Base-by-base conservation (phyloP, 2,797 vertebrate genomes). In the Chlorospingus semifuscus region DNA sequence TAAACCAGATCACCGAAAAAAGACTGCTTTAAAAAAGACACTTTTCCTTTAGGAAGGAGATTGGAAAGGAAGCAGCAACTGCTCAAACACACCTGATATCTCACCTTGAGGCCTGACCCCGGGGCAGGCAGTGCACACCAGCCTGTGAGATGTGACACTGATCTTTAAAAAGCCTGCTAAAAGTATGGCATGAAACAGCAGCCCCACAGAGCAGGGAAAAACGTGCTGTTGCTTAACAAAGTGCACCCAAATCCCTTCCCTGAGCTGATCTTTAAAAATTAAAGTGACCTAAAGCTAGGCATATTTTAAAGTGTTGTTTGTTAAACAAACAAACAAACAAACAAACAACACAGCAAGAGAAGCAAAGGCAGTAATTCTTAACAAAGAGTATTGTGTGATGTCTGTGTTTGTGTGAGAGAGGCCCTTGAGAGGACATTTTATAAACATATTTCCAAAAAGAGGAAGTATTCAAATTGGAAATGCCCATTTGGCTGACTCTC, bases 391-490 rank as follows among this genome's bases (percentile, higher is more conserved):
- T 27, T 32, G 39, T 55, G 50, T 46, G 55, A 77, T 78, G 63
- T 21, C 57, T 70, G 36, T 17, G 30, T 75, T 89, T 82, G 44
- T 61, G 32, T 0, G 0, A 49, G 61, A 59, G 88, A 68, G 46
- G 74, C 83, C 70, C 49, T 50, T 70, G 56, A 13, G 61, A 89
- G 41, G 81, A 66, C 53, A 64, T 90, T 77, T 93, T 79, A 76
- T 23, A 66, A 93, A 69, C 1, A 0, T 30, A 65, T 76, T 93
- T 68, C 66, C 72, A 6, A 52, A 78, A 65, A 94, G 47, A 84
- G 47, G 16, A 86, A 93, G 41, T 22, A 83, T 85, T 90, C 70
- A 63, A 74, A 93, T 60, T 63, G 90, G 72, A 91, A 95, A 79
- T 61, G 83, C 83, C 80, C 2, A 0, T 86, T 56, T 82, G 81